Conservation (phyloP, 2,888 invertebrate species). For the Sinelater perroti region DNA sequence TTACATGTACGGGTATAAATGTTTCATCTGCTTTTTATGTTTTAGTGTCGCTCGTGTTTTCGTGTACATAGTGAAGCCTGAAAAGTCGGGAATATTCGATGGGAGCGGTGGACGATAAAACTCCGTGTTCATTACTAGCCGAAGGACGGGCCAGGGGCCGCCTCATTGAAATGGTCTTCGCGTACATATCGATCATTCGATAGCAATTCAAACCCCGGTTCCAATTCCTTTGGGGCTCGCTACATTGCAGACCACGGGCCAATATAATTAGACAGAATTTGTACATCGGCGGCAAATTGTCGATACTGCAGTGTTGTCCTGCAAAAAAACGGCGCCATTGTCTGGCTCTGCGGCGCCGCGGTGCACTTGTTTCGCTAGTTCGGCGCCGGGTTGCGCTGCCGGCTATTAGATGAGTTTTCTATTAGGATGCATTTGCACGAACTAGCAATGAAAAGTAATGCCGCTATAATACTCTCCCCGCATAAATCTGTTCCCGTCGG, state of each 20-base stretch:
- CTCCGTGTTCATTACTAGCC: constrained; percentile 28
- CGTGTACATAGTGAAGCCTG: constrained; percentile 5
- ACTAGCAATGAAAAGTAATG: constrained; percentile 25
- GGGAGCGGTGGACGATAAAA: constrained; percentile 31
- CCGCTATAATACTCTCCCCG: constrained; percentile 17
- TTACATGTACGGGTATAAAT: background rate
- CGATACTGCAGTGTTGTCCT: constrained; percentile 31
- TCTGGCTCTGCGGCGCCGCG: constrained; percentile 3
- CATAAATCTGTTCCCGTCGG: constrained; percentile 20
- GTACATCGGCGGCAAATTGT: constrained; percentile 40
- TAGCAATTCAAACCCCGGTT: constrained; percentile 37
- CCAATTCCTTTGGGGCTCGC: constrained; percentile 40
- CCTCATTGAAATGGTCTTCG: constrained; percentile 38
- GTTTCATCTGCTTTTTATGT: background rate
- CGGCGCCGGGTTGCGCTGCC: constrained; percentile 4
- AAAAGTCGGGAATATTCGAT: constrained; percentile 18
- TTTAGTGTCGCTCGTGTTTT: background rate
- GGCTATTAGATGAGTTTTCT: constrained; percentile 4
- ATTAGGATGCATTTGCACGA: constrained; percentile 25
- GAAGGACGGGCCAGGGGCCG: constrained; percentile 28
- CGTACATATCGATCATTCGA: constrained; percentile 37
- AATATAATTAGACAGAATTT: constrained; percentile 44
- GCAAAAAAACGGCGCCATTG: constrained; percentile 21
- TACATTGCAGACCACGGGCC: constrained; percentile 39
- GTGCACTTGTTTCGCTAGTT: constrained; percentile 6